Conservation (phyloP, 2,888 invertebrate species). For the Nebria salina region DNA sequence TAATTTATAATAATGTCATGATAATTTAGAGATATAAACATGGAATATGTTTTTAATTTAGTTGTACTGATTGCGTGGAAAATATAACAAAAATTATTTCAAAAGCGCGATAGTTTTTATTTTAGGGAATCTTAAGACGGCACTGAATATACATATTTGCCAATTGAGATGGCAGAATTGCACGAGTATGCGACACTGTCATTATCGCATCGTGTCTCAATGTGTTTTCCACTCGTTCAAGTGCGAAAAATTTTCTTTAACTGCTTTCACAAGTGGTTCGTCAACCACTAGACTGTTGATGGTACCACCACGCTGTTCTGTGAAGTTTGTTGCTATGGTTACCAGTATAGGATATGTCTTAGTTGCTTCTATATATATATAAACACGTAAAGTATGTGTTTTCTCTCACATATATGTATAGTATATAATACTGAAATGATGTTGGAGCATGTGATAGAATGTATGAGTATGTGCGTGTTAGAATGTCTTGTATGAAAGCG, state of each 20-base stretch:
- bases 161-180: not conserved
- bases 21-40: no score
- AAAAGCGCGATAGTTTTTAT: not conserved
- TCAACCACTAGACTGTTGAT: not conserved
- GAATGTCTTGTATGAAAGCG: no score
- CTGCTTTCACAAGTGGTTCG: not conserved
- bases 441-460: no score
- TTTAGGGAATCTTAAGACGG: not conserved
- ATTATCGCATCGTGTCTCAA: not conserved
- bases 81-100: not conserved
- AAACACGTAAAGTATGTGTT: not conserved
- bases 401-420: not conserved
- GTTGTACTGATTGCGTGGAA: no score
- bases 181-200: not conserved
- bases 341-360: not conserved
- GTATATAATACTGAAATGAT: not conserved
- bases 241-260: not conserved
- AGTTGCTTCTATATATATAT: not conserved
- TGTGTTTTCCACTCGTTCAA: not conserved
- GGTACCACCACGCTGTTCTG: not conserved
- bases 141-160: not conserved
- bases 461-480: no score
- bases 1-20: no score
- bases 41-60: no score
- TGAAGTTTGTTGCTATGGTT: not conserved